Evolutionary conservation across 2,888 invertebrate species (phyloP).

Genomic region (Fragum sueziense): DNA sequence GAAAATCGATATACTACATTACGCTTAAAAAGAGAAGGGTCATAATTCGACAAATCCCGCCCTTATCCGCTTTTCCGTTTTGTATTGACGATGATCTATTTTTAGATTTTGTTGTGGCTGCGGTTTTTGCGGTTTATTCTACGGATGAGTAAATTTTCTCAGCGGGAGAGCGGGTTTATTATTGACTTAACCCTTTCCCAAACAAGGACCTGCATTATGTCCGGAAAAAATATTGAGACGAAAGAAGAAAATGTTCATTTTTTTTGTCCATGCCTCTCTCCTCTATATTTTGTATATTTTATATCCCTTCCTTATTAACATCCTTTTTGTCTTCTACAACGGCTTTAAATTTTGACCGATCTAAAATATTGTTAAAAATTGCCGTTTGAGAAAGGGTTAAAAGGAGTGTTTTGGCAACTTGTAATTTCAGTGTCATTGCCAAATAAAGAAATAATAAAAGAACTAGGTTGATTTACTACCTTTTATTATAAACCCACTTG

Average conservation of each 20-base stretch:
- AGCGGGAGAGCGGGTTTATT: constrained; percentile 20
- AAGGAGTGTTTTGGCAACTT: constrained; percentile 15
- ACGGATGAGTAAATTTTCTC: constrained; percentile 14
- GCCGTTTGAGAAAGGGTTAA: neutral
- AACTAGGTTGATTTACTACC: neutral
- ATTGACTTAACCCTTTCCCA: too few relatives aligned
- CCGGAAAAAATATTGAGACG: too few relatives aligned
- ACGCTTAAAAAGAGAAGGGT: neutral
- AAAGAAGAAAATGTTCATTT: too few relatives aligned
- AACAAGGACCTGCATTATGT: too few relatives aligned
- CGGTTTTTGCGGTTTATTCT: constrained; percentile 3
- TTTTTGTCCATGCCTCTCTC: too few relatives aligned
- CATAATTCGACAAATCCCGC: neutral
- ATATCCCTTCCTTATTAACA: too few relatives aligned
- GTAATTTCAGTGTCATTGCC: constrained; percentile 1
- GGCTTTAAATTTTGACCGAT: too few relatives aligned
- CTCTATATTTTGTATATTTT: too few relatives aligned
- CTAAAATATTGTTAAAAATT: too few relatives aligned
- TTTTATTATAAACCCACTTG: too few relatives aligned
- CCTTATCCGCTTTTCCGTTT: neutral
- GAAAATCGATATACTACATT: neutral
- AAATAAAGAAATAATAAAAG: neutral
- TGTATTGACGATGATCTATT: constrained; percentile 14
- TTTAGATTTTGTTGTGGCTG: constrained; percentile 12
- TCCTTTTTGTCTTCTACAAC: too few relatives aligned